These are phyloP conservation scores for Noctilio leporinus DNA, from an alignment of 2,113 vertebrate genomes.

Conservation along the genomic window DNA sequence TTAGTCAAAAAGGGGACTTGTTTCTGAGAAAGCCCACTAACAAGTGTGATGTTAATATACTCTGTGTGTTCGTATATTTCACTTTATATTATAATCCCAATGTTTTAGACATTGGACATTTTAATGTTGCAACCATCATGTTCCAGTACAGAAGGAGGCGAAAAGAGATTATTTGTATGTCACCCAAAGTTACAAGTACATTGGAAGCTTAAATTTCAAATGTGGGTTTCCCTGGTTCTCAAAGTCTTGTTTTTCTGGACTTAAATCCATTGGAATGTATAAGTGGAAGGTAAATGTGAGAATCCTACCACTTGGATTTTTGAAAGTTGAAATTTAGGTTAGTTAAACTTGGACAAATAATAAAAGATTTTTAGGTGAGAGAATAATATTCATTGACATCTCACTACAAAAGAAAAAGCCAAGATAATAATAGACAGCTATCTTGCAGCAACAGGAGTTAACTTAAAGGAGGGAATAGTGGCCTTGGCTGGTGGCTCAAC, in stretches of 20 bases:
- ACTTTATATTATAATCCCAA: background rate
- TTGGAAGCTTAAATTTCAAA: background rate
- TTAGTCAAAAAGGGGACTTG: background rate
- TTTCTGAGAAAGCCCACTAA: background rate
- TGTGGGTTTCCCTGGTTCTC: background rate
- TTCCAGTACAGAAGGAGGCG: background rate
- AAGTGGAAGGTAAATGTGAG: background rate
- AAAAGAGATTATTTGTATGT: background rate
- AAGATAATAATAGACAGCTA: background rate
- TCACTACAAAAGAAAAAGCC: background rate
- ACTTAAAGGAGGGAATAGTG: too few relatives aligned
- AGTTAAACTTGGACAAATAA: background rate
- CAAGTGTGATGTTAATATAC: background rate
- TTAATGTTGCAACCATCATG: background rate
- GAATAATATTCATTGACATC: background rate
- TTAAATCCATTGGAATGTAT: background rate
- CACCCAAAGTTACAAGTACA: background rate
- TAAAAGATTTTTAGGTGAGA: background rate
- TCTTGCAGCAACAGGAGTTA: background rate
- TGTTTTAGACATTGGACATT: background rate
- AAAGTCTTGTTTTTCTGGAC: background rate
- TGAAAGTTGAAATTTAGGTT: background rate
- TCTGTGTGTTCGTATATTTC: background rate
- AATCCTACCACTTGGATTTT: background rate
- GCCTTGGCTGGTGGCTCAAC: too few relatives aligned